A percentile compares a stretch with the other conserved stretches of the same genome.
Evolutionary conservation across 1,140 invertebrate genomes (phyloP).

Genomic region (Drosophila equinoxialis): DNA sequence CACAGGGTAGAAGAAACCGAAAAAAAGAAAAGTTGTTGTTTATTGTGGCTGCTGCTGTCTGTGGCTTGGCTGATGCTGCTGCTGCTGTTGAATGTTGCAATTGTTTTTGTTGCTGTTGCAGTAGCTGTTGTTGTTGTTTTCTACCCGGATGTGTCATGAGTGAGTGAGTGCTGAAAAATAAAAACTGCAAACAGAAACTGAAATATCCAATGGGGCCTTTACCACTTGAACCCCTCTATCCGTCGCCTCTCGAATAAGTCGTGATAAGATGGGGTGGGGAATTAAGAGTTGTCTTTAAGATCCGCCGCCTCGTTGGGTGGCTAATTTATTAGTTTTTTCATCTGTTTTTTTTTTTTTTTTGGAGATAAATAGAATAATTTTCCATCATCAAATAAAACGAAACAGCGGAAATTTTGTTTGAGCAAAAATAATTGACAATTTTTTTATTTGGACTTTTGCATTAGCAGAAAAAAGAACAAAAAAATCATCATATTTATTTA

Average conservation of each 20-base stretch:
- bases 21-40: conserved; percentile 30
- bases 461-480: not conserved
- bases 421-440: conserved; percentile 1
- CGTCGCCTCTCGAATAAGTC: not conserved
- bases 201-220: conserved; percentile 8
- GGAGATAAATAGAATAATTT: conserved; percentile 14
- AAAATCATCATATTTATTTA: too few species aligned
- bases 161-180: conserved; percentile 29
- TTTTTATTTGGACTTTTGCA: too few species aligned
- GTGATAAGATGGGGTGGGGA: not conserved
- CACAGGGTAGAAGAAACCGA: not conserved
- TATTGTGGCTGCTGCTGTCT: conserved; percentile 20
- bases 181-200: conserved; percentile 18
- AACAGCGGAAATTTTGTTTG: conserved; percentile 5
- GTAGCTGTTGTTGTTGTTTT: conserved; percentile 22
- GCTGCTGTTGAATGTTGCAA: conserved; percentile 24
- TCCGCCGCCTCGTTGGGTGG: conserved; percentile 16
- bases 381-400: conserved; percentile 11
- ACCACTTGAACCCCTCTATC: not conserved
- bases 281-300: conserved; percentile 11
- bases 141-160: conserved; percentile 32
- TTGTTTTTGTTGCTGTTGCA: conserved; percentile 14
- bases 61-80: conserved; percentile 17
- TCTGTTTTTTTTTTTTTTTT: not conserved
- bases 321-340: conserved; percentile 22